Evolutionary conservation across 2,113 vertebrate species (phyloP).

Genomic region (Rhinoderma darwinii): DNA sequence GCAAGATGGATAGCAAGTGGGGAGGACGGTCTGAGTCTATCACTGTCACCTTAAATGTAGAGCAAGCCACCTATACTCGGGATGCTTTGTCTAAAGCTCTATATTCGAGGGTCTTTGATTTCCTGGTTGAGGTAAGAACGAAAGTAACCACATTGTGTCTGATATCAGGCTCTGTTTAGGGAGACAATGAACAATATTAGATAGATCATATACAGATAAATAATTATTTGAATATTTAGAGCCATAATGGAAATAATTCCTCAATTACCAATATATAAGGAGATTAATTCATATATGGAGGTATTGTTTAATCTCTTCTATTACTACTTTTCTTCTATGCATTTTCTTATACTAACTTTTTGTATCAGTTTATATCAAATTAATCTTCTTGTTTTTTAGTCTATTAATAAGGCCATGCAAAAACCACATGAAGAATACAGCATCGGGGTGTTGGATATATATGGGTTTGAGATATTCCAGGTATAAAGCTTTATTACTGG

Average conservation of each 20-base stretch:
- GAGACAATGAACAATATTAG: too few relatives aligned
- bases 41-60: constrained; percentile 90
- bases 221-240: background rate
- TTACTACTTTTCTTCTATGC: too few relatives aligned
- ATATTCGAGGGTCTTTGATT: constrained; percentile 90
- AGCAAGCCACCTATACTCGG: constrained; percentile 90
- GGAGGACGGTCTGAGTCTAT: constrained; percentile 91
- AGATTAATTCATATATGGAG: too few relatives aligned
- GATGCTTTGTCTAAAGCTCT: constrained; percentile 95
- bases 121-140: constrained; percentile 86
- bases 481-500: constrained; percentile 64
- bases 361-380: background rate
- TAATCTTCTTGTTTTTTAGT: constrained; percentile 67
- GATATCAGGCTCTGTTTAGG: background rate
- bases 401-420: constrained; percentile 92
- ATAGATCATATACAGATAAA: background rate
- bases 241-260: too few relatives aligned
- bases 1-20: constrained; percentile 98
- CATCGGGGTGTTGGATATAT: constrained; percentile 93
- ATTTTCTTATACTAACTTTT: too few relatives aligned
- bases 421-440: constrained; percentile 92
- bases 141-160: background rate
- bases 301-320: too few relatives aligned
- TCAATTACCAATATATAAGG: too few relatives aligned
- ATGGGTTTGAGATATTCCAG: constrained; percentile 98